These are phyloP conservation scores for Nerophis ophidion DNA, from an alignment of 2,113 vertebrate species.

Conservation along the genomic window DNA sequence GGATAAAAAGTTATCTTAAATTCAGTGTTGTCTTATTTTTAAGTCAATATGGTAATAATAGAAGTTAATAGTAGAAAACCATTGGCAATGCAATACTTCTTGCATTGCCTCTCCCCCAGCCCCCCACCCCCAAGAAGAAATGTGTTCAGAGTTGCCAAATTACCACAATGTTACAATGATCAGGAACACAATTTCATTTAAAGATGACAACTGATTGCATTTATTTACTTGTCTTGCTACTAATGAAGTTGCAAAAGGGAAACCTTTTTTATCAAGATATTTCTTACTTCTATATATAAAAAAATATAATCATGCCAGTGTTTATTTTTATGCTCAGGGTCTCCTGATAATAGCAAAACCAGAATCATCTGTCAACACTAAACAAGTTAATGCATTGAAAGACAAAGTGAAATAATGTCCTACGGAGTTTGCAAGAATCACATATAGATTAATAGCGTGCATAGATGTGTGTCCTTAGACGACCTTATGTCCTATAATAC, in stretches of 20 bases:
- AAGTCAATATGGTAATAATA: too few relatives aligned
- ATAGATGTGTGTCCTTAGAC: slow-evolving; percentile 63
- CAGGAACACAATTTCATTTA: too few relatives aligned
- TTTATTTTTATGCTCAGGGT: slow-evolving; percentile 21
- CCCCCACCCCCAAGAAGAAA: slow-evolving; percentile 4
- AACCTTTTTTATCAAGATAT: slow-evolving; percentile 26
- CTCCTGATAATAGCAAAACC: slow-evolving; percentile 38
- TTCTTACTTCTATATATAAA: slow-evolving; percentile 33
- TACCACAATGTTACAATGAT: too few relatives aligned
- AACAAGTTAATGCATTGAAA: slow-evolving; percentile 56
- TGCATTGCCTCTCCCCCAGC: too few relatives aligned
- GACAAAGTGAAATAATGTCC: slow-evolving; percentile 58
- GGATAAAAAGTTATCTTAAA: too few relatives aligned
- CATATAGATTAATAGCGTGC: slow-evolving; percentile 70
- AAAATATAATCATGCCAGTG: slow-evolving; percentile 31
- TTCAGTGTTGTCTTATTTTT: too few relatives aligned
- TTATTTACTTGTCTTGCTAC: too few relatives aligned
- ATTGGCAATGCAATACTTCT: too few relatives aligned
- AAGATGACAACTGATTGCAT: too few relatives aligned
- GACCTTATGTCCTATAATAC: slow-evolving; percentile 53
- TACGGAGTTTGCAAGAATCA: slow-evolving; percentile 54
- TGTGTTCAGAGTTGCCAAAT: slow-evolving; percentile 14
- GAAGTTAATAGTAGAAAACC: too few relatives aligned
- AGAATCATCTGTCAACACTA: slow-evolving; percentile 30
- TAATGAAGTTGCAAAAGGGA: too few relatives aligned